Percentiles rank a stretch among this genome's conserved stretches.
phyloP scores from a whole-genome alignment of 2,888 invertebrate species.

The Napeogenes sylphis region DNA sequence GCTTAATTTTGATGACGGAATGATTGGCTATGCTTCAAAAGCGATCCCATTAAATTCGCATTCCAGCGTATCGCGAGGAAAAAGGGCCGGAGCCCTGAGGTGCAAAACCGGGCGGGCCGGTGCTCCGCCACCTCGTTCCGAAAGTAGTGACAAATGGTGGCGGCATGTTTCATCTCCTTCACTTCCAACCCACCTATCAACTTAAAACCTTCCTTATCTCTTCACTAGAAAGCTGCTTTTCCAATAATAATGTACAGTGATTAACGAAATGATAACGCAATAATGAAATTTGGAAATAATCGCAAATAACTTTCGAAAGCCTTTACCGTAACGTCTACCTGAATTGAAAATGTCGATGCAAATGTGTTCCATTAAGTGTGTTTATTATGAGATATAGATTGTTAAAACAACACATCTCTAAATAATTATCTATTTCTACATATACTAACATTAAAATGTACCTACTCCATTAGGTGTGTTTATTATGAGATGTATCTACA shows the following conservation, averaged over 20 bases:
- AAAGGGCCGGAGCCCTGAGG: conserved; percentile 45
- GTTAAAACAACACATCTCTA: conserved; percentile 3
- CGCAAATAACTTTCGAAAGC: conserved; percentile 65
- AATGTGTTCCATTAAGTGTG: conserved; percentile 15
- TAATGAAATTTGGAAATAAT: conserved; percentile 74
- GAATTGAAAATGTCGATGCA: conserved; percentile 49
- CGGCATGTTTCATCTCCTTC: conserved; percentile 72
- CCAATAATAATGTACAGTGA: conserved; percentile 33
- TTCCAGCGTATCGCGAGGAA: conserved; percentile 50
- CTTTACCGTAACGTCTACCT: conserved; percentile 51
- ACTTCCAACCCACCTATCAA: conserved; percentile 30
- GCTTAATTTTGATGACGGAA: conserved; percentile 65
- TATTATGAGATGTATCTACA: conserved; percentile 14
- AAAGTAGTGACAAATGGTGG: conserved; percentile 74
- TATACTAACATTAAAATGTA: conserved; percentile 6
- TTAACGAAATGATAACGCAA: conserved; percentile 68
- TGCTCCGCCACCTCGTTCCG: conserved; percentile 67
- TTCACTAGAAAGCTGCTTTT: conserved; percentile 37
- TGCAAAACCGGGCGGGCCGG: conserved; percentile 70
- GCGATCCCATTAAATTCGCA: conserved; percentile 65
- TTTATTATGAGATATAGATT: conserved; percentile 17
- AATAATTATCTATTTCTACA: background rate
- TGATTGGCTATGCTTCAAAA: conserved; percentile 65
- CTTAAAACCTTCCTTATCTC: conserved; percentile 44
- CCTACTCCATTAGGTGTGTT: conserved; percentile 18